phyloP scores from a whole-genome alignment of 2,797 vertebrate genomes.

The Mormyrus proboscirostris region DNA sequence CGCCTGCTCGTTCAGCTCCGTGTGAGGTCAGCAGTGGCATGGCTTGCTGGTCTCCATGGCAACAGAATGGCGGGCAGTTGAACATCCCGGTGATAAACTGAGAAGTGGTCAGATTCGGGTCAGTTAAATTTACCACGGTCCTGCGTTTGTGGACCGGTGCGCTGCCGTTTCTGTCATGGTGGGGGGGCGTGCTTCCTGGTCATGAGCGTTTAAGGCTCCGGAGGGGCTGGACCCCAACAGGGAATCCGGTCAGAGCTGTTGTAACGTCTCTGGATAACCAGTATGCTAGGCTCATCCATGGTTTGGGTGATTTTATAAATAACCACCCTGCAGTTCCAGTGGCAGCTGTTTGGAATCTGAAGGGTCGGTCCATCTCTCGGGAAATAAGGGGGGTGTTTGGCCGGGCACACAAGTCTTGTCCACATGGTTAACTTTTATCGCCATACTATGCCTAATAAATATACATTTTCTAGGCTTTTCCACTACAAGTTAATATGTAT shows the following conservation, averaged over 20 bases:
- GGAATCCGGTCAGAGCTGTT: not conserved
- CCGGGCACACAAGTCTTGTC: not conserved
- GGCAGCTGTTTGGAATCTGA: not conserved
- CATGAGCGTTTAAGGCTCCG: not conserved
- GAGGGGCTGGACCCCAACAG: not conserved
- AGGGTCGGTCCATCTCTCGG: not conserved
- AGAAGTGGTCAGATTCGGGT: not conserved
- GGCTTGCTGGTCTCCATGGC: constrained; percentile 14
- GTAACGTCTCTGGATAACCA: not conserved
- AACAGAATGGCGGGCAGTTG: constrained; percentile 30
- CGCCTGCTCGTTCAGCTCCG: not conserved
- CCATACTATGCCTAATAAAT: not conserved
- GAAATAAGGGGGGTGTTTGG: not conserved
- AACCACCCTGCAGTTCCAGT: not conserved
- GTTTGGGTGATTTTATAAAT: not conserved
- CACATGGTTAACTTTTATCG: not conserved
- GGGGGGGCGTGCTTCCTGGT: not conserved
- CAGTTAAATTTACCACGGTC: not conserved
- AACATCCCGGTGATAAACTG: not conserved
- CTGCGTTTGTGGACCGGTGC: not conserved
- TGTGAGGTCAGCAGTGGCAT: not conserved
- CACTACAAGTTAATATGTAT: not conserved
- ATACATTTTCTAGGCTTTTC: not conserved
- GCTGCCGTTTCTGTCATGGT: not conserved
- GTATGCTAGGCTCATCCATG: not conserved